Conservation (phyloP, 2,888 invertebrate species). For the Proisotoma minuta region DNA sequence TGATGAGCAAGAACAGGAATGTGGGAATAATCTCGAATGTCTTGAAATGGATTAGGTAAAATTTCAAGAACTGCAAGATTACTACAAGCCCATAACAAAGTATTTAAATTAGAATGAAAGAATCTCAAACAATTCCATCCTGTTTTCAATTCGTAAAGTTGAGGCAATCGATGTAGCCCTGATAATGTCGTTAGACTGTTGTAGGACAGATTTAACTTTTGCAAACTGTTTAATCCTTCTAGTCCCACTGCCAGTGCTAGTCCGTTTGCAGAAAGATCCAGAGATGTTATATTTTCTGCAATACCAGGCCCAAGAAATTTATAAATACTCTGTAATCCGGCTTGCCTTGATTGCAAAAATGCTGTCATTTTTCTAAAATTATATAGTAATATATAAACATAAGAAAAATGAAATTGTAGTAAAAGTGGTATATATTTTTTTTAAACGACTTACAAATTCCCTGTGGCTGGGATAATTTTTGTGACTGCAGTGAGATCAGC, state of each 20-base stretch:
- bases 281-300: slow-evolving; percentile 32
- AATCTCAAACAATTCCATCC: slow-evolving; percentile 44
- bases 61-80: slow-evolving; percentile 37
- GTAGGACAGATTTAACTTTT: slow-evolving; percentile 42
- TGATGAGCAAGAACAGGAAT: slow-evolving; percentile 39
- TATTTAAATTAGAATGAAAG: slow-evolving; percentile 39
- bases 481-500: slow-evolving; percentile 39
- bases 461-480: too few relatives aligned
- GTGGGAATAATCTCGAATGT: slow-evolving; percentile 42
- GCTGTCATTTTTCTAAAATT: too few relatives aligned
- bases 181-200: slow-evolving; percentile 45
- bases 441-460: too few relatives aligned
- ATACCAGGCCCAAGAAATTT: slow-evolving; percentile 37
- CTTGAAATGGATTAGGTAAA: slow-evolving; percentile 46
- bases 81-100: slow-evolving; percentile 39
- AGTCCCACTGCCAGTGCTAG: slow-evolving; percentile 39
- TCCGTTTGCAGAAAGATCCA: slow-evolving; percentile 42
- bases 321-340: too few relatives aligned
- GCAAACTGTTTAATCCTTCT: slow-evolving; percentile 37
- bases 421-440: too few relatives aligned
- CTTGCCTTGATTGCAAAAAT: too few relatives aligned
- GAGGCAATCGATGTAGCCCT: slow-evolving; percentile 39
- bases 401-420: too few relatives aligned
- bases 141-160: slow-evolving; percentile 37
- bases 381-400: too few relatives aligned